Evolutionary conservation across 2,113 vertebrate genomes (phyloP).

Genomic region (Tympanuchus pallidicinctus): DNA sequence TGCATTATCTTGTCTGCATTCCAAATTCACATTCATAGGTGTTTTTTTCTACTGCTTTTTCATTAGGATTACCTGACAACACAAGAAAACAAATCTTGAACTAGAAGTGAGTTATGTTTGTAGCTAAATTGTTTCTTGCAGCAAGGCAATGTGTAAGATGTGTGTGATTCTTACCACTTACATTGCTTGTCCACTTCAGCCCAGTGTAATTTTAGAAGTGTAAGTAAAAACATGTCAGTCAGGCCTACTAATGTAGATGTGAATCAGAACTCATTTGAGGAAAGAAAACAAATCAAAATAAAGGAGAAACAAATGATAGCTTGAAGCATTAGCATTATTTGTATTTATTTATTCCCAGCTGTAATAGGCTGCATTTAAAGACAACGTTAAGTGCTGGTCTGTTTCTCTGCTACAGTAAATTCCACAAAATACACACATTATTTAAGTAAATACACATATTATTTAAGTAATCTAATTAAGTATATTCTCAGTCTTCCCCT

Average conservation of each 20-base stretch:
- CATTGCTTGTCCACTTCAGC: background rate
- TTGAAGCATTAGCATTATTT: fast-evolving
- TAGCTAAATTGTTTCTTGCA: background rate
- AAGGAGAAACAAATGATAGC: background rate
- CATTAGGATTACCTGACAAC: slow-evolving; percentile 4
- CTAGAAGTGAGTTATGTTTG: background rate
- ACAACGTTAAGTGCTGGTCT: background rate
- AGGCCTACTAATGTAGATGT: background rate
- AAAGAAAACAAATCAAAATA: background rate
- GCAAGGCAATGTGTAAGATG: background rate
- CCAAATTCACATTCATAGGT: background rate
- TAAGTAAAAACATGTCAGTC: background rate
- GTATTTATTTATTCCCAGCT: background rate
- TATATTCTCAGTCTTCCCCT: background rate
- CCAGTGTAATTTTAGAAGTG: background rate
- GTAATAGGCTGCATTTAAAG: background rate
- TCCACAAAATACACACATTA: background rate
- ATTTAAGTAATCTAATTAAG: background rate
- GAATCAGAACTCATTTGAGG: background rate
- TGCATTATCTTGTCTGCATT: background rate
- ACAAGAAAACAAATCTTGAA: background rate
- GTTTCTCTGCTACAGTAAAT: background rate
- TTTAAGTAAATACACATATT: background rate
- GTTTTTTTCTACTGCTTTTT: background rate
- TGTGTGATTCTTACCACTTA: background rate